phyloP scores from a whole-genome alignment of 2,113 vertebrate genomes.

The Percina caprodes region DNA sequence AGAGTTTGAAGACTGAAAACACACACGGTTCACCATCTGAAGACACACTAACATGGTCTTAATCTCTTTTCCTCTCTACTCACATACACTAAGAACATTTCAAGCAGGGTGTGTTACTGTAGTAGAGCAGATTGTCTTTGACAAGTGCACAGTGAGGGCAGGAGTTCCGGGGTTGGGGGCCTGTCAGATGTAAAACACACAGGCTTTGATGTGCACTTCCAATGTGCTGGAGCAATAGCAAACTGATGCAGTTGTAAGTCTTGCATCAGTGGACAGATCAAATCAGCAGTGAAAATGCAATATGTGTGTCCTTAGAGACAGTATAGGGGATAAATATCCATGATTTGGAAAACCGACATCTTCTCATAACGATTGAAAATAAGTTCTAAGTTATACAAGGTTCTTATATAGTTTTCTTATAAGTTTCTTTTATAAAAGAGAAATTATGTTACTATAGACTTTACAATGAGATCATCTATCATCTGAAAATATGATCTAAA shows the following conservation, averaged over 20 bases:
- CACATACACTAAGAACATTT: constrained; percentile 16
- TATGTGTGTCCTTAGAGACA: neutral
- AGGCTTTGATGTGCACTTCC: constrained; percentile 74
- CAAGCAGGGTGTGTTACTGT: constrained; percentile 35
- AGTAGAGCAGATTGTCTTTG: constrained; percentile 63
- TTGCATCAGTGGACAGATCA: constrained; percentile 48
- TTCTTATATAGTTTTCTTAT: no score
- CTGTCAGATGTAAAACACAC: constrained; percentile 68
- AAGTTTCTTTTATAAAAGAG: neutral
- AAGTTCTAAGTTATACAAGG: neutral
- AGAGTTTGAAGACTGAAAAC: constrained; percentile 31
- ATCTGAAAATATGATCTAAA: neutral
- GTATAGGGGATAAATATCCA: neutral
- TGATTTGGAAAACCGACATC: neutral
- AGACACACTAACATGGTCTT: constrained; percentile 3
- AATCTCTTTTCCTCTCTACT: constrained; percentile 10
- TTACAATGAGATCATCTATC: neutral
- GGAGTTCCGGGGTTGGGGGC: constrained; percentile 47
- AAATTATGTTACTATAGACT: neutral
- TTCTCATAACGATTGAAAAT: neutral
- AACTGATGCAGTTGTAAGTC: constrained; percentile 36
- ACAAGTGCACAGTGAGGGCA: constrained; percentile 70
- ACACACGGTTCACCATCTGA: neutral
- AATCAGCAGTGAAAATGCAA: constrained; percentile 17
- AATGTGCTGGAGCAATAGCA: constrained; percentile 43